Conservation (phyloP, 2,113 vertebrate species). For the Albula glossodonta region DNA sequence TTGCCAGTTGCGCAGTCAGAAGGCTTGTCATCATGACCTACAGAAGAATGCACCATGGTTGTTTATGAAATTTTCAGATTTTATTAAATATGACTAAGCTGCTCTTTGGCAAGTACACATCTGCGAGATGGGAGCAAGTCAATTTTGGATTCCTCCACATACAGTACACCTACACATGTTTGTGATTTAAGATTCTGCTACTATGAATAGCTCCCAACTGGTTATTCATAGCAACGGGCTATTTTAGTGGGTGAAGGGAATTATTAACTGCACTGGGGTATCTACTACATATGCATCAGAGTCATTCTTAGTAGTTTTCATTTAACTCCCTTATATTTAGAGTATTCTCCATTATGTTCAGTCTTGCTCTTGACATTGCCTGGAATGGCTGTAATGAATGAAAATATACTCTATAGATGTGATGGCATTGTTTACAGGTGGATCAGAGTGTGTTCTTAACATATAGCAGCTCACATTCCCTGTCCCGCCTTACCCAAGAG, state of each 20-base stretch:
- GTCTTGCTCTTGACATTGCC: neutral
- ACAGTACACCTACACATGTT: neutral
- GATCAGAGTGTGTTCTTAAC: neutral
- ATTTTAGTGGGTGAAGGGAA: neutral
- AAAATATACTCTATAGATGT: neutral
- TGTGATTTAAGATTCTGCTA: neutral
- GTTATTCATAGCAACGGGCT: neutral
- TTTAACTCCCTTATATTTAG: neutral
- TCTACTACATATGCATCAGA: neutral
- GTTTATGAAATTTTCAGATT: neutral
- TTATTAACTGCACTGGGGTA: neutral
- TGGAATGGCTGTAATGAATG: neutral
- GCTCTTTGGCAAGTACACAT: neutral
- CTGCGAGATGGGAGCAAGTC: neutral
- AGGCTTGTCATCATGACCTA: neutral
- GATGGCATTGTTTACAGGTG: neutral
- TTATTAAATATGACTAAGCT: neutral
- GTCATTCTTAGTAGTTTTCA: neutral
- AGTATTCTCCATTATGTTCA: neutral
- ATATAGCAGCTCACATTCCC: neutral
- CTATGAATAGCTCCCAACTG: neutral
- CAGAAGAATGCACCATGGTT: neutral
- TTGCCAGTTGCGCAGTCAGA: neutral
- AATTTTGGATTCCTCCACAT: neutral
- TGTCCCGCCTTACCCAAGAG: neutral